Evolutionary conservation across 1,140 invertebrate species (phyloP).

Genomic region (Drosophila elegans): DNA sequence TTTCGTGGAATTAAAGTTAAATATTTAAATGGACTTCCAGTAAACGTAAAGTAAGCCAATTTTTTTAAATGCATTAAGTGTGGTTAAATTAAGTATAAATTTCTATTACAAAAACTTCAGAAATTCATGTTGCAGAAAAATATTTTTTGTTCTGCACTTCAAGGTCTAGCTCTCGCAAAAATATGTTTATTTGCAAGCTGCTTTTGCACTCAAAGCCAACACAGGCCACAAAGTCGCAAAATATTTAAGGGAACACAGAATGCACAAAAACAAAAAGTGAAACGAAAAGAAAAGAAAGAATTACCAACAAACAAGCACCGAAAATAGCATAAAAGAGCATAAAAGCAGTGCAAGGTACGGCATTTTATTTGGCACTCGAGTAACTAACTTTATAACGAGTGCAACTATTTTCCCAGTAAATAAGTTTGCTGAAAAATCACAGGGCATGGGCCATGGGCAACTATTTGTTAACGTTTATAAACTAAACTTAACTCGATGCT

Average conservation of each 20-base stretch:
- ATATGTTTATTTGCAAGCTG: constrained; percentile 28
- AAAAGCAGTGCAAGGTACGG: constrained; percentile 32
- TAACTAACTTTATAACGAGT: constrained; percentile 52
- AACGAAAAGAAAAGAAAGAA: constrained; percentile 1
- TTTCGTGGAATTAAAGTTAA: not conserved
- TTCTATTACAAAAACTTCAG: too few relatives aligned
- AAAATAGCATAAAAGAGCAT: constrained; percentile 47
- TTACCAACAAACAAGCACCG: not conserved
- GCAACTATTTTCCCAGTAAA: constrained; percentile 73
- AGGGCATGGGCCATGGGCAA: constrained; percentile 50
- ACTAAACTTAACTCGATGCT: constrained; percentile 66
- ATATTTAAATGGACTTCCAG: too few relatives aligned
- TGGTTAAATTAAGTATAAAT: too few relatives aligned
- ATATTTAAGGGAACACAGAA: constrained; percentile 38
- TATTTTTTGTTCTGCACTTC: not conserved
- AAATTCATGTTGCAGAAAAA: too few relatives aligned
- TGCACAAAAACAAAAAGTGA: constrained; percentile 24
- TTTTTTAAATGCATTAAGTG: too few relatives aligned
- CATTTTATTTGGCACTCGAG: constrained; percentile 60
- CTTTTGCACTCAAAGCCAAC: constrained; percentile 34
- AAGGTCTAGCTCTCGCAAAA: constrained; percentile 11
- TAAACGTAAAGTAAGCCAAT: too few relatives aligned
- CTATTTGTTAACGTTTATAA: constrained; percentile 75
- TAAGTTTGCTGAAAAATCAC: constrained; percentile 75
- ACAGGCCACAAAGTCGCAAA: constrained; percentile 49